A percentile compares a stretch with the other conserved stretches of the same genome.
Conservation (phyloP, 1,140 invertebrate genomes). For the Cyclina sinensis region DNA sequence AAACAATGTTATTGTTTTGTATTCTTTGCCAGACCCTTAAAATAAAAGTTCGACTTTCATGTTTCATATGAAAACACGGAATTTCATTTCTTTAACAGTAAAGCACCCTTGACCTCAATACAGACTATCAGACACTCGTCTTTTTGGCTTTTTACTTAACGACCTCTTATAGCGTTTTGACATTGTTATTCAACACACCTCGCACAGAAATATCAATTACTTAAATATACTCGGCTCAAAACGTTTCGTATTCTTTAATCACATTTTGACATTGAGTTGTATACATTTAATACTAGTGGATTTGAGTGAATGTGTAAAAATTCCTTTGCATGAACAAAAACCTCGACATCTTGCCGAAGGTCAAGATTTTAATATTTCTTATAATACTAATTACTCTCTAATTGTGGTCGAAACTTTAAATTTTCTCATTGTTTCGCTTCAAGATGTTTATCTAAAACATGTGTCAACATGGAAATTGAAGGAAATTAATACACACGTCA, state of each 20-base stretch:
- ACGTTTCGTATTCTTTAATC: neutral
- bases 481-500: slow-evolving; percentile 28
- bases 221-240: neutral
- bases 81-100: neutral
- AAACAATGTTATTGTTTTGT: slow-evolving; percentile 1
- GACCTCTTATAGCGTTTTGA: neutral
- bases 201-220: slow-evolving; percentile 8
- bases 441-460: slow-evolving; percentile 33
- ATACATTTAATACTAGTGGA: neutral
- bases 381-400: slow-evolving; percentile 4
- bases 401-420: slow-evolving; percentile 4
- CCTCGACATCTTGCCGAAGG: neutral
- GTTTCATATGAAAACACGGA: neutral
- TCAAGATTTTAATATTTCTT: slow-evolving; percentile 6
- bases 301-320: neutral
- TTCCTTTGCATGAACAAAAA: neutral
- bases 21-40: neutral
- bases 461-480: slow-evolving; percentile 1
- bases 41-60: neutral
- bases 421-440: slow-evolving; percentile 32
- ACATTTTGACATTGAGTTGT: neutral
- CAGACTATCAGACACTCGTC: neutral
- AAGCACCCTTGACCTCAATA: neutral
- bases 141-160: neutral
- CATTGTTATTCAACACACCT: neutral